A percentile compares a stretch with the other conserved stretches of the same genome.
Evolutionary conservation across 2,113 vertebrate species (phyloP).

Genomic region (Athene cunicularia): DNA sequence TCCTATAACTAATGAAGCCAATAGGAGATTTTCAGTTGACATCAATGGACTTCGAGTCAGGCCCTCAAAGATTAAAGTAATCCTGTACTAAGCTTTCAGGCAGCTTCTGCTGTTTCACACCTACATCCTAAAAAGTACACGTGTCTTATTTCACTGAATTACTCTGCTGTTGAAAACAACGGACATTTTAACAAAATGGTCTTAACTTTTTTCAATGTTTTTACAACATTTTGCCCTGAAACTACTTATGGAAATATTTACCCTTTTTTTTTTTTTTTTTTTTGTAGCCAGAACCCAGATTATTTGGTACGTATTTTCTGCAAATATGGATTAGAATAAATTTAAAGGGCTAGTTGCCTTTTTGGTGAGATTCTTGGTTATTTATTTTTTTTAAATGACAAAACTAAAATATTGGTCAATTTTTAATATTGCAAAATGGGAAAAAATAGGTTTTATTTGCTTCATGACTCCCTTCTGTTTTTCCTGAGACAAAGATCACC

Average conservation of each 20-base stretch:
- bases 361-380: neutral
- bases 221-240: neutral
- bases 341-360: neutral
- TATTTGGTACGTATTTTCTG: neutral
- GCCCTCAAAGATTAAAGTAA: slow-evolving; percentile 52
- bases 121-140: neutral
- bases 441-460: neutral
- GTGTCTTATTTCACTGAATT: neutral
- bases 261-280: neutral
- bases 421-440: neutral
- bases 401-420: neutral
- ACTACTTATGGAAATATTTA: neutral
- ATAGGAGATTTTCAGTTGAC: slow-evolving; percentile 43
- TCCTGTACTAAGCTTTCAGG: slow-evolving; percentile 36
- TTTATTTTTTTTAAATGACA: neutral
- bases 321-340: neutral
- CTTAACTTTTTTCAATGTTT: neutral
- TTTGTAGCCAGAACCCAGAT: neutral
- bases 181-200: neutral
- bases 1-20: slow-evolving; percentile 47
- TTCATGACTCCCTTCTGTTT: neutral
- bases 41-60: slow-evolving; percentile 8
- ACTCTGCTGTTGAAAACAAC: neutral
- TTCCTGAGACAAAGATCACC: neutral
- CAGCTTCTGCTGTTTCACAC: slow-evolving; percentile 35